Percentiles rank a stretch among this genome's conserved stretches.
phyloP scores from a whole-genome alignment of 2,888 invertebrate species.

The Dicyrtoma fusca region DNA sequence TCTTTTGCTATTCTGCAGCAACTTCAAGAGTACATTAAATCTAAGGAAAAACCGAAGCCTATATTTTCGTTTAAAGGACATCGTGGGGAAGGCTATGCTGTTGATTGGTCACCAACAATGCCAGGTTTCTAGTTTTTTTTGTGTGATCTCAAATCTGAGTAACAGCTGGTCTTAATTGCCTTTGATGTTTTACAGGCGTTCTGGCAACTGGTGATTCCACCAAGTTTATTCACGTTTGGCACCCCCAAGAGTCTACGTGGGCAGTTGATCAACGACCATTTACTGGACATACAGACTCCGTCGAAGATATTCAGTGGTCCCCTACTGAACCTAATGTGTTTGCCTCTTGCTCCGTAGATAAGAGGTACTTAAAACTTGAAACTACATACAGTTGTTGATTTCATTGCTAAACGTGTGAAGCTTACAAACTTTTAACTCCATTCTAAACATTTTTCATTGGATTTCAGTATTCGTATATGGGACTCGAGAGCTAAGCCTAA shows the following conservation, averaged over 20 bases:
- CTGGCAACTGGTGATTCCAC: constrained; percentile 87
- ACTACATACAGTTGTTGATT: too few relatives aligned
- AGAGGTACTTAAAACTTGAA: constrained; percentile 62
- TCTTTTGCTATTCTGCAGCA: constrained; percentile 37
- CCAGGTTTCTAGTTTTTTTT: constrained; percentile 65
- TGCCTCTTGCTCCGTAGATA: constrained; percentile 86
- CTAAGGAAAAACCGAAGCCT: constrained; percentile 63
- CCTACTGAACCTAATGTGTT: constrained; percentile 88
- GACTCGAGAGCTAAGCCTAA: constrained; percentile 83
- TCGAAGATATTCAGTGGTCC: constrained; percentile 99
- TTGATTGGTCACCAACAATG: constrained; percentile 87
- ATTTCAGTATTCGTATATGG: constrained; percentile 84
- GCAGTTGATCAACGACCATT: constrained; percentile 86
- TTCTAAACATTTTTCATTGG: background rate
- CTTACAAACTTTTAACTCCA: background rate
- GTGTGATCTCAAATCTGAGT: background rate
- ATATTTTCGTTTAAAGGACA: constrained; percentile 89
- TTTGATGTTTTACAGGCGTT: constrained; percentile 64
- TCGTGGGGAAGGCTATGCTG: constrained; percentile 88
- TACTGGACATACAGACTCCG: constrained; percentile 84
- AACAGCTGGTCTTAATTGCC: background rate
- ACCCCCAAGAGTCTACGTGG: constrained; percentile 77
- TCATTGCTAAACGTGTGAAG: too few relatives aligned
- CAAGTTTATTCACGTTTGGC: constrained; percentile 93
- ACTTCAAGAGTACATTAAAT: constrained; percentile 55